These are phyloP conservation scores for Neostethus bicornis DNA, from an alignment of 2,797 vertebrate genomes.

Conservation along the genomic window DNA sequence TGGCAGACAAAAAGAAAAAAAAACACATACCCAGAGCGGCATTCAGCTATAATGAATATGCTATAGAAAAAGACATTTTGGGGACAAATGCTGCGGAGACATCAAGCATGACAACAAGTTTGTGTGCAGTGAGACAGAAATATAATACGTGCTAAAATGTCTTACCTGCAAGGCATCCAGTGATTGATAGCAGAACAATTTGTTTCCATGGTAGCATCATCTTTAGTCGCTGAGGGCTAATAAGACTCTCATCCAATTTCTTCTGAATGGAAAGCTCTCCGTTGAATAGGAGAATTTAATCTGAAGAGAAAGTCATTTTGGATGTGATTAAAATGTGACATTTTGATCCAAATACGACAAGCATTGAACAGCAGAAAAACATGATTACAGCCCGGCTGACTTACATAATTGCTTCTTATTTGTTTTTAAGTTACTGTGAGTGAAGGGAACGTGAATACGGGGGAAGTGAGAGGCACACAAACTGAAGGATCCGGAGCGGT, in stretches of 20 bases:
- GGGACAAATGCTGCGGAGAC: conserved; percentile 27
- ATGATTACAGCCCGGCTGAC: conserved; percentile 52
- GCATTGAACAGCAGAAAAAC: conserved; percentile 55
- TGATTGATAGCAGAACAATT: conserved; percentile 88
- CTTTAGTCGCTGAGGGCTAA: conserved; percentile 84
- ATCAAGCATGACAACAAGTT: conserved; percentile 38
- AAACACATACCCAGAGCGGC: not conserved
- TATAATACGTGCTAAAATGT: conserved; percentile 64
- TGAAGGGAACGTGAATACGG: conserved; percentile 34
- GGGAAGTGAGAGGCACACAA: conserved; percentile 30
- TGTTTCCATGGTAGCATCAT: conserved; percentile 96
- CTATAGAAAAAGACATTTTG: conserved; percentile 22
- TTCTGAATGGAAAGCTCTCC: conserved; percentile 77
- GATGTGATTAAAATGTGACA: conserved; percentile 81
- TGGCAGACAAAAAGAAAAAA: not conserved
- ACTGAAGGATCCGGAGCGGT: conserved; percentile 23
- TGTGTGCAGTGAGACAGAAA: conserved; percentile 38
- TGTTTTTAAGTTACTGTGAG: conserved; percentile 42
- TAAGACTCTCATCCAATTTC: conserved; percentile 81
- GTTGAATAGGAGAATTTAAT: conserved; percentile 82
- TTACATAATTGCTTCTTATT: conserved; percentile 51
- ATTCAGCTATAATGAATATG: conserved; percentile 21
- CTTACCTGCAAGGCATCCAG: conserved; percentile 94
- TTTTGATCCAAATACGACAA: conserved; percentile 71
- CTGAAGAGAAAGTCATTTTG: conserved; percentile 82